These are phyloP conservation scores for Dasyornis broadbenti DNA, from an alignment of 2,113 vertebrate genomes.

Conservation along the genomic window DNA sequence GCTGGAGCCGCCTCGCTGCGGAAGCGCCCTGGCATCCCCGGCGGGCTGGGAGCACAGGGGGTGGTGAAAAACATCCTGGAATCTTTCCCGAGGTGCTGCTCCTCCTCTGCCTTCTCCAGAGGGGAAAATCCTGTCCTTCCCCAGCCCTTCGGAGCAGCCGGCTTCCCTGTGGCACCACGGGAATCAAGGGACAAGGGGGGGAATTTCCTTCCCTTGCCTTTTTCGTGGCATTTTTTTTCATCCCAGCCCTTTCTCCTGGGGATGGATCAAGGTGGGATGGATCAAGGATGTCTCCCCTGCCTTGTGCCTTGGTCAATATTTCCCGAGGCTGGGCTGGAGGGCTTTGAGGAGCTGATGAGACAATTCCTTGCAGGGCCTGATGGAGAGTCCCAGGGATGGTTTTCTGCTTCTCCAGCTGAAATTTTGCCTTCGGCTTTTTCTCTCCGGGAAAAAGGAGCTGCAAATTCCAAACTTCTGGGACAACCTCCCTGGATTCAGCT, in stretches of 20 bases:
- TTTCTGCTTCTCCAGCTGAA: background rate
- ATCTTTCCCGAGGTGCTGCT: background rate
- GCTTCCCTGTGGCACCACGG: background rate
- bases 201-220: background rate
- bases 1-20: rapidly evolving
- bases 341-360: background rate
- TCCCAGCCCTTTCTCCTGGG: background rate
- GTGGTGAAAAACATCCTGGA: background rate
- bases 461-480: rapidly evolving
- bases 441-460: background rate
- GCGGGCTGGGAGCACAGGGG: background rate
- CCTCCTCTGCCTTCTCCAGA: background rate
- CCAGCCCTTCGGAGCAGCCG: background rate
- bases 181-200: background rate
- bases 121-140: background rate
- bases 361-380: rapidly evolving
- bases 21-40: background rate
- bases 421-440: background rate
- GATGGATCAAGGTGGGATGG: background rate
- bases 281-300: background rate
- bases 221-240: background rate
- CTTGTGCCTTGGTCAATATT: background rate
- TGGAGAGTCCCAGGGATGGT: background rate
- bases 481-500: rapidly evolving
- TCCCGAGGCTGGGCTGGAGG: background rate